phyloP scores from a whole-genome alignment of 2,113 vertebrate species.

The Sula dactylatra region DNA sequence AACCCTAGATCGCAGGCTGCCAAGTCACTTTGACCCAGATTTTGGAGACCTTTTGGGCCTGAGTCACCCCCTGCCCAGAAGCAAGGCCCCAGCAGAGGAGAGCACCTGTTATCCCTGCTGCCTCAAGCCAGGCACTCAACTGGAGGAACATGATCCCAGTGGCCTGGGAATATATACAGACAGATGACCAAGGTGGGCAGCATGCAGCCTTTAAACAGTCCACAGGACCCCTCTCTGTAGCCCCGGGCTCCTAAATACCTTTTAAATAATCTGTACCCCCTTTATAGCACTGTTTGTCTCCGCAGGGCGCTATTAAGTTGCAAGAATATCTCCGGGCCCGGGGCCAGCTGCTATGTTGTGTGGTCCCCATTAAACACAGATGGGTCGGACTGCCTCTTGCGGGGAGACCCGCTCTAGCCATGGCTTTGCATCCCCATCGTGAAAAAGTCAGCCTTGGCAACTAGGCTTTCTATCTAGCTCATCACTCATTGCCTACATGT shows the following conservation, averaged over 20 bases:
- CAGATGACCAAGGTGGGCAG: not conserved
- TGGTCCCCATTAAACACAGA: slow-evolving; percentile 44
- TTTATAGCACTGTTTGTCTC: not conserved
- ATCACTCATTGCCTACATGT: fast-evolving
- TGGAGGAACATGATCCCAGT: not conserved
- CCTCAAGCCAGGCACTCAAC: not conserved
- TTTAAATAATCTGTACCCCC: not conserved
- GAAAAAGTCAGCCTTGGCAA: not conserved
- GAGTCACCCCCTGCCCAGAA: not conserved
- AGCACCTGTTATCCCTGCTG: not conserved
- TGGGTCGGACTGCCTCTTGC: not conserved
- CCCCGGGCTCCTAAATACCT: not conserved
- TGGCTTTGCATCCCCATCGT: not conserved
- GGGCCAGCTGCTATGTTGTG: slow-evolving; percentile 29
- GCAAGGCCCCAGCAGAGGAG: not conserved
- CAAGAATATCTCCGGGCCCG: not conserved
- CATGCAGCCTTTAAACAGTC: not conserved
- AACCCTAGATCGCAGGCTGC: not conserved
- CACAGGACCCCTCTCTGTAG: not conserved
- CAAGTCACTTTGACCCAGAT: not conserved
- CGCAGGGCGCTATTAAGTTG: not conserved
- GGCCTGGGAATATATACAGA: not conserved
- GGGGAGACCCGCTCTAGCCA: not conserved
- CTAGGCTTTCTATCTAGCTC: not conserved
- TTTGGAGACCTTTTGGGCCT: not conserved